A percentile compares a stretch with the other conserved stretches of the same genome.
Conservation (phyloP, 2,888 invertebrate genomes). For the Drosophila subquinaria region DNA sequence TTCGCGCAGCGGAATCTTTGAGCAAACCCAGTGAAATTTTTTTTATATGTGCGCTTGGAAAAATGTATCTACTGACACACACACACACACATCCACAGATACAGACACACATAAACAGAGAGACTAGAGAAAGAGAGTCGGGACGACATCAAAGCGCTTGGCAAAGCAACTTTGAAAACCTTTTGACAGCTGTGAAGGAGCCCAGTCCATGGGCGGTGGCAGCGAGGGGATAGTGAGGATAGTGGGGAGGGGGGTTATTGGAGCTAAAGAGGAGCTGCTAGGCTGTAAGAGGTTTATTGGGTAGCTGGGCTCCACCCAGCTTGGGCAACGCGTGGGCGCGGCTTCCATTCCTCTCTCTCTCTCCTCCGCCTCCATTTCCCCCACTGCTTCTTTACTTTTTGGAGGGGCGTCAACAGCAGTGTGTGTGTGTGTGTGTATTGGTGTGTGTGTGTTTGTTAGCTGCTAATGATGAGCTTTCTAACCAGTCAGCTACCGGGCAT, state of each 20-base stretch:
- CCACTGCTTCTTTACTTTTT: constrained; percentile 22
- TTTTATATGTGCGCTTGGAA: constrained; percentile 59
- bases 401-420: constrained; percentile 45
- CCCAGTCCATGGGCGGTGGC: constrained; percentile 19
- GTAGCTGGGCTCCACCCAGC: constrained; percentile 45
- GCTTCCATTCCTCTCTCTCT: constrained; percentile 35
- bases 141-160: constrained; percentile 73
- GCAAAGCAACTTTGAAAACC: constrained; percentile 78
- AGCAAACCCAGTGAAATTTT: constrained; percentile 62
- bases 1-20: constrained; percentile 80
- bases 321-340: constrained; percentile 62
- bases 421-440: constrained; percentile 8
- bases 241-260: constrained; percentile 5
- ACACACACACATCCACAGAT: constrained; percentile 54
- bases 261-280: constrained; percentile 17
- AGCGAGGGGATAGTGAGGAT: background rate
- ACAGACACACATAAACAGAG: constrained; percentile 24
- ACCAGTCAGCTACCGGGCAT: constrained; percentile 37
- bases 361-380: background rate
- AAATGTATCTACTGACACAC: constrained; percentile 75
- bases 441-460: constrained; percentile 14
- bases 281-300: constrained; percentile 14
- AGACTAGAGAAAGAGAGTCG: constrained; percentile 33
- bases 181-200: constrained; percentile 73
- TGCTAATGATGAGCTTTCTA: constrained; percentile 65